A percentile compares a stretch with the other conserved stretches of the same genome.
phyloP scores from a whole-genome alignment of 2,888 invertebrate genomes.

The Scotopteryx bipunctaria region DNA sequence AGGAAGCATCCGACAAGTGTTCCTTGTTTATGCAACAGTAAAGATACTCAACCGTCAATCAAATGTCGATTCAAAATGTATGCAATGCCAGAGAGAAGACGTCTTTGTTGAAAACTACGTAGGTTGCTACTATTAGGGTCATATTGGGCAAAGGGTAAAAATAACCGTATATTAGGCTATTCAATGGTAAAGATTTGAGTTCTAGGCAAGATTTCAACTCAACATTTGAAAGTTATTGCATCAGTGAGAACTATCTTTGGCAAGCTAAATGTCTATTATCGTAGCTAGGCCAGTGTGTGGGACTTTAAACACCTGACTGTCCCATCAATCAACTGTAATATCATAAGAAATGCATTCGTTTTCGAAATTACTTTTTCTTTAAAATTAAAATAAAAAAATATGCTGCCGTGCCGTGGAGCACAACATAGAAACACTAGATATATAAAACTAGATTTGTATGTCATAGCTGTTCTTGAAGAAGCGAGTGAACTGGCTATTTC shows the following conservation, averaged over 20 bases:
- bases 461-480: constrained; percentile 8
- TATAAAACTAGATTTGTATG: constrained; percentile 8
- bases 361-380: no score
- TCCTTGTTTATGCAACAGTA: constrained; percentile 19
- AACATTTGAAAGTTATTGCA: neutral
- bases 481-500: constrained; percentile 11
- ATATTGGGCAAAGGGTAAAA: no score
- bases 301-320: neutral
- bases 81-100: neutral
- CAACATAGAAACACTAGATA: no score
- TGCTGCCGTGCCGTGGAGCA: no score
- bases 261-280: neutral
- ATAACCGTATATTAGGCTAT: no score
- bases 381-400: no score
- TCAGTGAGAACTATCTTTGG: neutral
- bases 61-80: constrained; percentile 8
- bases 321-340: neutral
- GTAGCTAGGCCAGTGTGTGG: neutral
- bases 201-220: neutral
- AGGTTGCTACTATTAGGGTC: no score
- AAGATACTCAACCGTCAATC: constrained; percentile 9
- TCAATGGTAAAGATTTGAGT: no score
- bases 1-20: constrained; percentile 8
- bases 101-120: constrained; percentile 4
- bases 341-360: no score